Evolutionary conservation across 2,888 invertebrate species (phyloP).

Genomic region (Leptinotarsa tumamoca): DNA sequence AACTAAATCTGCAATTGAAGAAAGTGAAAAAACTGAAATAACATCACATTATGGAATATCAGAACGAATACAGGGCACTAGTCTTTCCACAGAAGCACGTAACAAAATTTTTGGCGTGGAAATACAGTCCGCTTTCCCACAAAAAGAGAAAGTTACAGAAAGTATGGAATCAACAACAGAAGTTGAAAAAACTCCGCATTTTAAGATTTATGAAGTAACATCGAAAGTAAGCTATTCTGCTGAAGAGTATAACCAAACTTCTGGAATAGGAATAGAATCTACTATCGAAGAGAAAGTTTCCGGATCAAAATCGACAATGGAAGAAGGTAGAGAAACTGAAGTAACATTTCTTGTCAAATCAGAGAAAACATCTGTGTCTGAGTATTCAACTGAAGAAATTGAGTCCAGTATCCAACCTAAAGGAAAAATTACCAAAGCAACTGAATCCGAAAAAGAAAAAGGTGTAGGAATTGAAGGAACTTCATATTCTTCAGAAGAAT

Average conservation of each 20-base stretch:
- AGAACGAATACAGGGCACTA: neutral
- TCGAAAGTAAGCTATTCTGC: too few species aligned
- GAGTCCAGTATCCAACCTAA: neutral
- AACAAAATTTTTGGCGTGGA: neutral
- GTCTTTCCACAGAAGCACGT: neutral
- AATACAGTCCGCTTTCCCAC: neutral
- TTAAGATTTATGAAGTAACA: too few species aligned
- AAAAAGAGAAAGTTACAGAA: neutral
- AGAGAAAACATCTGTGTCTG: too few species aligned
- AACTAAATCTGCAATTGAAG: neutral
- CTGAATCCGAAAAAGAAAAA: neutral
- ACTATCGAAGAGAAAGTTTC: neutral
- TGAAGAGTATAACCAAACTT: neutral
- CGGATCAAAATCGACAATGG: neutral
- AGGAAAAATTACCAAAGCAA: neutral
- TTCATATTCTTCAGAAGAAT: neutral
- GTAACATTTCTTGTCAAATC: neutral
- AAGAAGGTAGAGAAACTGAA: neutral
- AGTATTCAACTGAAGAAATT: too few species aligned
- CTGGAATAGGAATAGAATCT: neutral
- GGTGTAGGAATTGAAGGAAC: neutral
- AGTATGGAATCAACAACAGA: neutral
- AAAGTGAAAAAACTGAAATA: neutral
- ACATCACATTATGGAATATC: neutral
- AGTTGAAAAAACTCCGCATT: too few species aligned